A percentile compares a stretch with the other conserved stretches of the same genome.
Evolutionary conservation across 2,113 vertebrate genomes (phyloP).

Genomic region (Prolemur simus): DNA sequence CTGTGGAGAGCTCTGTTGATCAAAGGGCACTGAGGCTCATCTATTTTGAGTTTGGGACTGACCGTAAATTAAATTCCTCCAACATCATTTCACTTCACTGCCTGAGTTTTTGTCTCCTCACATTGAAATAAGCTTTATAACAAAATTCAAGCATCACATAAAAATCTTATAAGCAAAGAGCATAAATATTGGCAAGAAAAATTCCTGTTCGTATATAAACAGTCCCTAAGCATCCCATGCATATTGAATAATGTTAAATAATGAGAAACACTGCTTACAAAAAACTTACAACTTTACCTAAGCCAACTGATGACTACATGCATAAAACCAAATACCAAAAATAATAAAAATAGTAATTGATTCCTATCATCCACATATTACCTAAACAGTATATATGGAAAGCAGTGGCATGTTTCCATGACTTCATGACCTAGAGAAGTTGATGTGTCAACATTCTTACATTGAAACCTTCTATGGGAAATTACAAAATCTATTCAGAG

Average conservation of each 20-base stretch:
- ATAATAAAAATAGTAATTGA: not conserved
- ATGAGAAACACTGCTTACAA: not conserved
- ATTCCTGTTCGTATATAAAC: not conserved
- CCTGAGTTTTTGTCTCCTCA: not conserved
- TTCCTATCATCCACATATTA: not conserved
- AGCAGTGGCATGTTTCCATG: not conserved
- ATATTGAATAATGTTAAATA: not conserved
- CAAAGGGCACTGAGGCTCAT: not conserved
- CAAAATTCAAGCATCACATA: not conserved
- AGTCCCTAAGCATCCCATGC: not conserved
- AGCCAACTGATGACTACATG: not conserved
- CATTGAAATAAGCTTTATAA: not conserved
- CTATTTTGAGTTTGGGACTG: not conserved
- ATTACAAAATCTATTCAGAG: not conserved
- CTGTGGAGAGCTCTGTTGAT: constrained; percentile 61
- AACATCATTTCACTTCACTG: not conserved
- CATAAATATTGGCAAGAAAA: constrained; percentile 18
- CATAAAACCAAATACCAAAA: not conserved
- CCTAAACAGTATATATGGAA: not conserved
- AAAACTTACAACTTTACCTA: not conserved
- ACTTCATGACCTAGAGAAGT: not conserved
- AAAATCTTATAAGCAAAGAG: constrained; percentile 22
- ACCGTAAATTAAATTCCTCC: not conserved
- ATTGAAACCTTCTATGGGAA: not conserved
- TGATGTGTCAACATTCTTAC: not conserved